These are phyloP conservation scores for Xiphorhynchus elegans DNA, from an alignment of 2,113 vertebrate genomes.

Conservation along the genomic window DNA sequence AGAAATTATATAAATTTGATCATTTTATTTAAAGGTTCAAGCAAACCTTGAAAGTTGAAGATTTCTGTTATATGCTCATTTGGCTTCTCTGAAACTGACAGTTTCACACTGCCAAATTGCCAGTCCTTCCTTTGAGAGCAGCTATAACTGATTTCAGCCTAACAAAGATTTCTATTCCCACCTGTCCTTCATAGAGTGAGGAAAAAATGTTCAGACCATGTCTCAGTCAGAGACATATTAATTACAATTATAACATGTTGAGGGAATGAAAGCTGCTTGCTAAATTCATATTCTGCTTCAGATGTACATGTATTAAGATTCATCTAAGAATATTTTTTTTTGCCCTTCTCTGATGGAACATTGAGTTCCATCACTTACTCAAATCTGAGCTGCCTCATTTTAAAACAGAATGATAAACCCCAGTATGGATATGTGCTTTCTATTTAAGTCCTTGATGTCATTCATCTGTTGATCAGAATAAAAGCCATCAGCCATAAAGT, in stretches of 20 bases:
- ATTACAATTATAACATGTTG: neutral
- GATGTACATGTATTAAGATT: conserved; percentile 5
- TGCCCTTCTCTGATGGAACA: conserved; percentile 3
- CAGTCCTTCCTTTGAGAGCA: neutral
- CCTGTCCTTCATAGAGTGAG: neutral
- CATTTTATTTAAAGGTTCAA: neutral
- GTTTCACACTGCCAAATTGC: neutral
- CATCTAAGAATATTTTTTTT: conserved; percentile 19
- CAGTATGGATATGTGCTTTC: neutral
- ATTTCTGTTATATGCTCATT: neutral
- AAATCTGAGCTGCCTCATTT: neutral
- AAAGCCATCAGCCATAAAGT: neutral
- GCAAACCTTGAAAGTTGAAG: neutral
- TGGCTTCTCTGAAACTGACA: neutral
- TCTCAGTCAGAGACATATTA: neutral
- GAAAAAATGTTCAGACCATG: neutral
- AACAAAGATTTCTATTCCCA: neutral
- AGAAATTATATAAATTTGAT: neutral
- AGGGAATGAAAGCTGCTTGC: neutral
- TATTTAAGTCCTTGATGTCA: neutral
- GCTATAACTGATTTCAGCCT: neutral
- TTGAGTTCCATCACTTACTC: neutral
- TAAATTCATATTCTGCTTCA: conserved; percentile 42
- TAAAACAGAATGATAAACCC: neutral
- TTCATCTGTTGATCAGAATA: conserved; percentile 31